phyloP scores from a whole-genome alignment of 2,888 invertebrate species.

The Lapara coniferarum region DNA sequence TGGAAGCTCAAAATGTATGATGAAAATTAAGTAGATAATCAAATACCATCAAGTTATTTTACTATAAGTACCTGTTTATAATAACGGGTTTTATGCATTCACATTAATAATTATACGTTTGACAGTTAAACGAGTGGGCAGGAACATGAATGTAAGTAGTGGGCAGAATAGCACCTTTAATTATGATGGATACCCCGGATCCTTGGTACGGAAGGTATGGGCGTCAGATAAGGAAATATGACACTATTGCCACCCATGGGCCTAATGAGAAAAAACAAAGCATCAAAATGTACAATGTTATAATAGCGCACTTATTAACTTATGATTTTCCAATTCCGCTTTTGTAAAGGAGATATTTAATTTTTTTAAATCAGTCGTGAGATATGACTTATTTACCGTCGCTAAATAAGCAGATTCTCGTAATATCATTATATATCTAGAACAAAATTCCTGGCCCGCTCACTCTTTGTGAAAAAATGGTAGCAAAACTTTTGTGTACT shows the following conservation, averaged over 20 bases:
- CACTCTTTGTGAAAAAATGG: too few species aligned
- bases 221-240: not conserved
- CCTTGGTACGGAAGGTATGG: constrained; percentile 6
- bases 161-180: constrained; percentile 19
- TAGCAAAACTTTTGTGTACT: too few species aligned
- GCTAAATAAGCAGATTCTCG: too few species aligned
- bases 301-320: too few species aligned
- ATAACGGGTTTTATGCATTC: not conserved
- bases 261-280: not conserved
- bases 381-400: too few species aligned
- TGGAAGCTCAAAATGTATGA: not conserved
- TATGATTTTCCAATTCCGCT: too few species aligned
- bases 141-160: not conserved
- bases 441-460: too few species aligned
- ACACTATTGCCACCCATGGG: not conserved
- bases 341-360: too few species aligned
- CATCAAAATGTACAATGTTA: not conserved
- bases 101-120: constrained; percentile 19
- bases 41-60: not conserved
- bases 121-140: constrained; percentile 11
- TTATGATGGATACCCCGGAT: constrained; percentile 16
- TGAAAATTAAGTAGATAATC: not conserved
- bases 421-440: too few species aligned
- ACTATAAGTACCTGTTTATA: constrained; percentile 2
- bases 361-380: too few species aligned